A percentile compares a stretch with the other conserved stretches of the same genome.
These are phyloP conservation scores for Sebastes taczanowskii DNA, from an alignment of 2,797 vertebrate genomes.

Conservation along the genomic window DNA sequence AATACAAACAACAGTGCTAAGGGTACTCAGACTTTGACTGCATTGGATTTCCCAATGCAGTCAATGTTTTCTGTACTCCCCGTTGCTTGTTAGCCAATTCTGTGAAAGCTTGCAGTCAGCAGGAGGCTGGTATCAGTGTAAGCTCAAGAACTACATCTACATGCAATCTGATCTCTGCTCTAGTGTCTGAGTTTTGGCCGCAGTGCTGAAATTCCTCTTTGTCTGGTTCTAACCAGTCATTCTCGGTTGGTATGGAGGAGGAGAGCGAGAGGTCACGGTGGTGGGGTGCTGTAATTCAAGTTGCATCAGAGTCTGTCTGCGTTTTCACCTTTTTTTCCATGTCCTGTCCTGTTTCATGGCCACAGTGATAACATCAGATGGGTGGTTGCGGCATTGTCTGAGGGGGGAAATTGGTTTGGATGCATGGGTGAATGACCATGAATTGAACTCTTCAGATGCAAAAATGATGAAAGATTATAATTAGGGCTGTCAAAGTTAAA, in stretches of 20 bases:
- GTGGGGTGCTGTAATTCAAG: conserved; percentile 10
- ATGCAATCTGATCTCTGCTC: conserved; percentile 53
- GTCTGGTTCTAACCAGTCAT: conserved; percentile 43
- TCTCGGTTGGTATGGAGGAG: conserved; percentile 7
- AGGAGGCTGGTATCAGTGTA: conserved; percentile 24
- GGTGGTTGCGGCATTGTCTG: background rate
- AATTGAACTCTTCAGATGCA: background rate
- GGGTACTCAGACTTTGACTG: background rate
- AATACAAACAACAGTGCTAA: background rate
- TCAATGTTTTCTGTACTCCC: conserved; percentile 17
- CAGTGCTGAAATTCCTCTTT: conserved; percentile 37
- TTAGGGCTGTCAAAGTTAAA: too few species aligned
- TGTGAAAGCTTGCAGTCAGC: conserved; percentile 30
- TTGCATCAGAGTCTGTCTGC: conserved; percentile 39
- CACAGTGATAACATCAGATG: conserved; percentile 19
- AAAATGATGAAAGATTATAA: background rate
- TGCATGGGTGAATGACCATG: background rate
- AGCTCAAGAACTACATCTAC: conserved; percentile 43
- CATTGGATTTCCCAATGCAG: background rate
- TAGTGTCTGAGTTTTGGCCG: conserved; percentile 26
- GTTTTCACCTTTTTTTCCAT: conserved; percentile 6
- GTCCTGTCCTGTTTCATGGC: too few species aligned
- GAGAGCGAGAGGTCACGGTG: conserved; percentile 2
- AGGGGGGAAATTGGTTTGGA: background rate
- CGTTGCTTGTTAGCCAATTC: conserved; percentile 35